Evolutionary conservation across 1,140 invertebrate genomes (phyloP).

Genomic region (Lepeophtheirus salmonis): DNA sequence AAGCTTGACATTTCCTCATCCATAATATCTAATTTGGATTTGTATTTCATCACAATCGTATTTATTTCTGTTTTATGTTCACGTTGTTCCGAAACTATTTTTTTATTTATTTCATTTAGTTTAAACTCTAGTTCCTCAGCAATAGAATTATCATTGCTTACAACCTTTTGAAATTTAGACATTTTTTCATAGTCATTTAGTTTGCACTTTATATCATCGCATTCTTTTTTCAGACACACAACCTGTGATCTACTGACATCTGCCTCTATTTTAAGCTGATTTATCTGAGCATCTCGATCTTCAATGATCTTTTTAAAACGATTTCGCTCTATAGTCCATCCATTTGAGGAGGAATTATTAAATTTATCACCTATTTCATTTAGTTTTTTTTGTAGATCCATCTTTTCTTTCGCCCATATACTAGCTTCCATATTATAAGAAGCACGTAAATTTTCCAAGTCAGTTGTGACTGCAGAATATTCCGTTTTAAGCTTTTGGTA

Average conservation of each 20-base stretch:
- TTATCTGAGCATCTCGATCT: constrained; percentile 51
- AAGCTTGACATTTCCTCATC: constrained; percentile 64
- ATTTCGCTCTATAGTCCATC: constrained; percentile 40
- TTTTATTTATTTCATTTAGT: constrained; percentile 1
- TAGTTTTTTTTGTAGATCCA: constrained; percentile 38
- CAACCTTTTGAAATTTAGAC: constrained; percentile 18
- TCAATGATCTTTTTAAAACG: constrained; percentile 45
- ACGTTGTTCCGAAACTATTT: constrained; percentile 51
- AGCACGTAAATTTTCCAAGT: constrained; percentile 46
- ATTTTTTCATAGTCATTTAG: constrained; percentile 6
- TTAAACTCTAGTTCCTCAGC: constrained; percentile 1
- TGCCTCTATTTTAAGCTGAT: constrained; percentile 47
- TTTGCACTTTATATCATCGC: constrained; percentile 5
- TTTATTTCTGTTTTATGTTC: constrained; percentile 59
- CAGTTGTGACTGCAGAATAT: constrained; percentile 50
- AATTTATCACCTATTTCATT: constrained; percentile 26
- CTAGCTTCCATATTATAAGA: constrained; percentile 44
- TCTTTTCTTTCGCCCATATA: constrained; percentile 52
- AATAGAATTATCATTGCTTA: neutral
- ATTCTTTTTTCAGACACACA: constrained; percentile 40
- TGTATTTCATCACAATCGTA: constrained; percentile 67
- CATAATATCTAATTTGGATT: constrained; percentile 61
- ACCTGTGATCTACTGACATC: constrained; percentile 47
- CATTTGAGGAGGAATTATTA: constrained; percentile 26
- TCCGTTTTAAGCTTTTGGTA: constrained; percentile 64